Conservation (phyloP, 2,888 invertebrate genomes). For the Calliopum simillimum region DNA sequence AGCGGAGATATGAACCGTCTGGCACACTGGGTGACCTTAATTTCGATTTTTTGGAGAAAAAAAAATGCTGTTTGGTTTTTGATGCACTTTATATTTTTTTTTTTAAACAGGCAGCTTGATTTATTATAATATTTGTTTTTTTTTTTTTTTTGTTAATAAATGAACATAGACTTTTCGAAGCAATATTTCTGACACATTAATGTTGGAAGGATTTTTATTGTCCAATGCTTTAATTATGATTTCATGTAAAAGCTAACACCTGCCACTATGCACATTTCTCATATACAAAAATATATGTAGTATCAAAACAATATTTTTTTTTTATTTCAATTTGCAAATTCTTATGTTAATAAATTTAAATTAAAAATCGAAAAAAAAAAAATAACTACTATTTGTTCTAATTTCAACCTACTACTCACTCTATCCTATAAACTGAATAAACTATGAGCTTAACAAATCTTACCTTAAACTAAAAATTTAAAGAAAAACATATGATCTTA, state of each 20-base stretch:
- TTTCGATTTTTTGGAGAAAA: too few species aligned
- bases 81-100: not conserved
- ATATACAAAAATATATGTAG: not conserved
- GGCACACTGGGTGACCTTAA: too few species aligned
- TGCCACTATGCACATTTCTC: not conserved
- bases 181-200: not conserved
- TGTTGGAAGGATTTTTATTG: conserved; percentile 1
- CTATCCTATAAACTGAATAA: conserved; percentile 14
- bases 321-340: too few species aligned
- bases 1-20: too few species aligned
- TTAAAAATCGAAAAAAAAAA: too few species aligned
- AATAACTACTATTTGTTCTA: too few species aligned
- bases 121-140: not conserved
- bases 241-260: too few species aligned
- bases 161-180: not conserved
- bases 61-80: too few species aligned
- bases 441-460: conserved; percentile 26
- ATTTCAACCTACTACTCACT: not conserved
- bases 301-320: not conserved
- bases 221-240: not conserved
- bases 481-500: not conserved
- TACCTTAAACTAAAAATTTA: conserved; percentile 4
- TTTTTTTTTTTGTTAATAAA: not conserved
- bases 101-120: too few species aligned
- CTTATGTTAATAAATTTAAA: not conserved